phyloP scores from a whole-genome alignment of 2,888 invertebrate species.

The Cosmopolites sordidus region DNA sequence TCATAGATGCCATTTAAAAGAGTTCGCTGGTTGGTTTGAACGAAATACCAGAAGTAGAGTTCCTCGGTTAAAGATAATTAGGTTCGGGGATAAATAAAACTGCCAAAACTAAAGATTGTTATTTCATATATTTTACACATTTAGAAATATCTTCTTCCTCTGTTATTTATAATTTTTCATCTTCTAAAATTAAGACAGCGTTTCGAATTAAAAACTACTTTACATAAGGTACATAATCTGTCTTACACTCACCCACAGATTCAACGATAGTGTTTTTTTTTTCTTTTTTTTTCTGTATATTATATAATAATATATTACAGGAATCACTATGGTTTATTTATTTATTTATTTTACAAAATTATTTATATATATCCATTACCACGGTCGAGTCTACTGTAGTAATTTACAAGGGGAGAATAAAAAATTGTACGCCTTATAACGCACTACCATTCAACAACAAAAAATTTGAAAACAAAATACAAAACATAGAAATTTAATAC shows the following conservation, averaged over 20 bases:
- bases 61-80: no score
- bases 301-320: constrained; percentile 43
- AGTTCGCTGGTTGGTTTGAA: no score
- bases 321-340: constrained; percentile 38
- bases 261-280: constrained; percentile 3
- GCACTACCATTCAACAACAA: no score
- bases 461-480: no score
- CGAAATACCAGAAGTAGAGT: no score
- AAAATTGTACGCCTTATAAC: no score
- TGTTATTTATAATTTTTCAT: constrained; percentile 46
- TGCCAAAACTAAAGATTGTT: constrained; percentile 34
- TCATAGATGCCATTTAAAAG: no score
- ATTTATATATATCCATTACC: neutral
- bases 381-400: constrained; percentile 1
- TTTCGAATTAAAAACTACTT: constrained; percentile 44
- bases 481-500: no score
- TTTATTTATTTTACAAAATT: constrained; percentile 2
- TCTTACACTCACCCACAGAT: constrained; percentile 42
- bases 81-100: neutral
- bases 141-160: constrained; percentile 48
- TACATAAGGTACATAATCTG: constrained; percentile 50
- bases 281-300: constrained; percentile 37
- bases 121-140: constrained; percentile 49
- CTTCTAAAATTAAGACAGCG: constrained; percentile 47
- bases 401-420: neutral